phyloP scores from a whole-genome alignment of 2,113 vertebrate species.

The Pachypanchax playfairii region DNA sequence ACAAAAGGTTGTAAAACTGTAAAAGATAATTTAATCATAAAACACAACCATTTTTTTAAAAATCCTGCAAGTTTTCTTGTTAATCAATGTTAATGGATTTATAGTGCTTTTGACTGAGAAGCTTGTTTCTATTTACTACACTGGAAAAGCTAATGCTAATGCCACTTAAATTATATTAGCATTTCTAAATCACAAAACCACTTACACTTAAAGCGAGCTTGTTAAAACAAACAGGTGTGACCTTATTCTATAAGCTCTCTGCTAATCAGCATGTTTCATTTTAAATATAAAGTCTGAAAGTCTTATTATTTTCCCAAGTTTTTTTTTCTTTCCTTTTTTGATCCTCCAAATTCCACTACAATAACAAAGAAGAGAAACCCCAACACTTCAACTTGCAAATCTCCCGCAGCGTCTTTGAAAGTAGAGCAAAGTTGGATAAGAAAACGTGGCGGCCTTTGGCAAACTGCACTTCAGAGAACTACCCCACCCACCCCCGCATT shows the following conservation, averaged over 20 bases:
- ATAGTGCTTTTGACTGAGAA: no score
- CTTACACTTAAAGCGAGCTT: no score
- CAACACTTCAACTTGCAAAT: conserved; percentile 46
- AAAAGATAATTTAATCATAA: background rate
- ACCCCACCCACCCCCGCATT: conserved; percentile 42
- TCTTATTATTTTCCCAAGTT: conserved; percentile 18
- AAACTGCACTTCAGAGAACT: conserved; percentile 74
- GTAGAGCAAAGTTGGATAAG: conserved; percentile 72
- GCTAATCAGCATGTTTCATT: conserved; percentile 1
- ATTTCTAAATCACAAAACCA: no score
- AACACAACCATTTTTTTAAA: no score
- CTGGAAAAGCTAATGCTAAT: no score
- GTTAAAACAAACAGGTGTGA: background rate
- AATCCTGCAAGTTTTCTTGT: background rate
- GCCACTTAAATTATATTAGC: no score
- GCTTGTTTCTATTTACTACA: no score
- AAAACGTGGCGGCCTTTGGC: conserved; percentile 70
- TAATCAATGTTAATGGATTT: no score
- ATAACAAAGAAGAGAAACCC: conserved; percentile 46
- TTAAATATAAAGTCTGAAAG: background rate
- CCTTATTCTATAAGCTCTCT: background rate
- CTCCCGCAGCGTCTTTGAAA: conserved; percentile 67
- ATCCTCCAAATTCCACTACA: conserved; percentile 15
- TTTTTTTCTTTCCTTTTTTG: background rate
- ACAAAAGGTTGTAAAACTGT: background rate